These are phyloP conservation scores for Neuroscelio doddi DNA, from an alignment of 2,888 invertebrate species.

Conservation along the genomic window DNA sequence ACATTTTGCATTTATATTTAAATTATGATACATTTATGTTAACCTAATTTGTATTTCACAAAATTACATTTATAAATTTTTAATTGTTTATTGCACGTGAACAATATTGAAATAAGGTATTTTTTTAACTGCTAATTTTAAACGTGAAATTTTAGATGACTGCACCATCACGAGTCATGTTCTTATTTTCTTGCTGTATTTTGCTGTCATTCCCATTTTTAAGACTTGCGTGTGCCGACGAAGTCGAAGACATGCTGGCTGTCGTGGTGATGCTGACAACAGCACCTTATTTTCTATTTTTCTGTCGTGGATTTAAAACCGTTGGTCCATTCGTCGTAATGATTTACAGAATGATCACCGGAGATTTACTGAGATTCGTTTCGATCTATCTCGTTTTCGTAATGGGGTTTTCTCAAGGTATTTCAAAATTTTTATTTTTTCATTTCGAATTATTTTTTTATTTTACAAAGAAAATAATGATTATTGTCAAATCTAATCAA, in stretches of 20 bases:
- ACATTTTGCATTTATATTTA: too few relatives aligned
- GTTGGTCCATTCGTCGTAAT: conserved; percentile 99
- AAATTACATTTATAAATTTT: neutral
- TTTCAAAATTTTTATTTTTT: conserved; percentile 1
- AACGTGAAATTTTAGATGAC: conserved; percentile 80
- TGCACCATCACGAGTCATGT: conserved; percentile 93
- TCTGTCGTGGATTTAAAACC: conserved; percentile 98
- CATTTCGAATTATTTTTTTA: conserved; percentile 1
- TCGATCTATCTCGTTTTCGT: conserved; percentile 98
- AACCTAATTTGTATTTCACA: too few relatives aligned
- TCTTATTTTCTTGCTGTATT: conserved; percentile 92
- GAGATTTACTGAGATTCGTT: conserved; percentile 95
- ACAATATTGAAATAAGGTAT: too few relatives aligned
- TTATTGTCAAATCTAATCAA: too few relatives aligned
- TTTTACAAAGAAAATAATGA: too few relatives aligned
- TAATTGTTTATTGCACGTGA: too few relatives aligned
- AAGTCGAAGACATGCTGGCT: conserved; percentile 92
- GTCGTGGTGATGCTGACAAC: conserved; percentile 96
- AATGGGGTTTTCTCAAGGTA: conserved; percentile 97
- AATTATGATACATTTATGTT: too few relatives aligned
- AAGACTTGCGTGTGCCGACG: conserved; percentile 87
- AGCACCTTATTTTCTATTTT: conserved; percentile 97
- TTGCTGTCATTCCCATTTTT: conserved; percentile 90
- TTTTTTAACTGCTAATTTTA: neutral
- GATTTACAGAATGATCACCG: conserved; percentile 99